phyloP scores from a whole-genome alignment of 2,797 vertebrate genomes.

The Lates japonicus region DNA sequence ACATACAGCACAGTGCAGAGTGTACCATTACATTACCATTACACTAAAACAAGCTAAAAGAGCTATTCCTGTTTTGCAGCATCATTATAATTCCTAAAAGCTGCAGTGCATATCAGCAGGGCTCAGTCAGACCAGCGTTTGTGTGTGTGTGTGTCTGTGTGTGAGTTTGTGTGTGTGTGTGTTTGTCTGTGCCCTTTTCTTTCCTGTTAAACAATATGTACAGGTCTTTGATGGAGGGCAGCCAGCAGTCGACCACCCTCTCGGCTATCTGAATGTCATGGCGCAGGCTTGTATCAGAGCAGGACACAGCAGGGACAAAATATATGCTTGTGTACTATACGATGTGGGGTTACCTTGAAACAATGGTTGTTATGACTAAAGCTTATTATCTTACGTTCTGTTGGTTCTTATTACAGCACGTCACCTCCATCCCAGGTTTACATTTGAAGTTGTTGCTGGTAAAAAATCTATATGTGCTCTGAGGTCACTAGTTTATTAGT shows the following conservation, averaged over 20 bases:
- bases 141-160: slow-evolving; percentile 24
- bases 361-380: neutral
- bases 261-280: slow-evolving; percentile 51
- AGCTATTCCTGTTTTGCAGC: slow-evolving; percentile 7
- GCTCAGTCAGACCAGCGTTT: neutral
- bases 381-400: neutral
- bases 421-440: neutral
- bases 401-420: neutral
- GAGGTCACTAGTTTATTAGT: neutral
- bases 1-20: neutral
- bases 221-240: slow-evolving; percentile 32
- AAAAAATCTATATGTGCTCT: too few relatives aligned
- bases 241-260: slow-evolving; percentile 5
- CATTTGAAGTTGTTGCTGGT: neutral
- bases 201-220: slow-evolving; percentile 21
- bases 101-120: slow-evolving; percentile 25
- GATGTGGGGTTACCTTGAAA: neutral
- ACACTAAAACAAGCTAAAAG: neutral
- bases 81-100: slow-evolving; percentile 22
- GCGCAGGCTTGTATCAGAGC: slow-evolving; percentile 10
- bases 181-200: slow-evolving; percentile 59
- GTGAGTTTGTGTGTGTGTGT: slow-evolving; percentile 1
- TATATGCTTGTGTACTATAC: neutral
- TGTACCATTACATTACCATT: neutral
- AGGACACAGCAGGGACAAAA: slow-evolving; percentile 14